These are phyloP conservation scores for Silvanus unidentatus DNA, from an alignment of 2,888 invertebrate genomes.

Conservation along the genomic window DNA sequence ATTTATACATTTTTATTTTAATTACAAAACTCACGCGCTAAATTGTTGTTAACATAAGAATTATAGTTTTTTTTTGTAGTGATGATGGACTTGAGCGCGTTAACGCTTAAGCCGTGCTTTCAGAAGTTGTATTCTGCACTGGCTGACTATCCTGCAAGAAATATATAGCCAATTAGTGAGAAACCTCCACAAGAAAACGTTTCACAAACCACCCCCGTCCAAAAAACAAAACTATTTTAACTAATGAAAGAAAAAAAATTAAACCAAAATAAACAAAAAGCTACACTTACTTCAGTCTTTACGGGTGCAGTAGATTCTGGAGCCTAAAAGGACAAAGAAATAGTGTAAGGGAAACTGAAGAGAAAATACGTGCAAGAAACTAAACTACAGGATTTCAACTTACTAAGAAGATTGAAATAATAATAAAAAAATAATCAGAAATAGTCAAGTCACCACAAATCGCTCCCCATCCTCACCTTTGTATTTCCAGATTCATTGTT, in stretches of 20 bases:
- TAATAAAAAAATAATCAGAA: not conserved
- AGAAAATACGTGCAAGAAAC: conserved; percentile 10
- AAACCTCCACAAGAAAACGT: too few species aligned
- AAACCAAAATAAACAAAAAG: conserved; percentile 10
- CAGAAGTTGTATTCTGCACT: conserved; percentile 56
- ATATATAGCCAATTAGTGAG: conserved; percentile 22
- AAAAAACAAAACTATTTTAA: conserved; percentile 4
- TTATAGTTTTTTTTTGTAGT: conserved; percentile 32
- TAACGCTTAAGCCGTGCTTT: conserved; percentile 54
- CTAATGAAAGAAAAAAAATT: conserved; percentile 5
- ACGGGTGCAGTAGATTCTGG: conserved; percentile 42
- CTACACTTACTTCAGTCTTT: conserved; percentile 43
- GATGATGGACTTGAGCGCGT: conserved; percentile 35
- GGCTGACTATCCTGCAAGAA: conserved; percentile 52
- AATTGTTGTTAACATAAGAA: conserved; percentile 44
- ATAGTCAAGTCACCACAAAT: not conserved
- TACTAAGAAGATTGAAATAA: not conserved
- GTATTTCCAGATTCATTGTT: conserved; percentile 42
- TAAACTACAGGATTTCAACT: conserved; percentile 3
- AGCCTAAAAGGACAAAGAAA: conserved; percentile 37
- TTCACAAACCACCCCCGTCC: too few species aligned
- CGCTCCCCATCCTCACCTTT: conserved; percentile 31
- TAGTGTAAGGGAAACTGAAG: conserved; percentile 18
- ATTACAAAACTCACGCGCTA: conserved; percentile 46
- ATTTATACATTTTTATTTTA: conserved; percentile 3